These are phyloP conservation scores for Gymnoscelis rufifasciata DNA, from an alignment of 2,888 invertebrate genomes.

Conservation along the genomic window DNA sequence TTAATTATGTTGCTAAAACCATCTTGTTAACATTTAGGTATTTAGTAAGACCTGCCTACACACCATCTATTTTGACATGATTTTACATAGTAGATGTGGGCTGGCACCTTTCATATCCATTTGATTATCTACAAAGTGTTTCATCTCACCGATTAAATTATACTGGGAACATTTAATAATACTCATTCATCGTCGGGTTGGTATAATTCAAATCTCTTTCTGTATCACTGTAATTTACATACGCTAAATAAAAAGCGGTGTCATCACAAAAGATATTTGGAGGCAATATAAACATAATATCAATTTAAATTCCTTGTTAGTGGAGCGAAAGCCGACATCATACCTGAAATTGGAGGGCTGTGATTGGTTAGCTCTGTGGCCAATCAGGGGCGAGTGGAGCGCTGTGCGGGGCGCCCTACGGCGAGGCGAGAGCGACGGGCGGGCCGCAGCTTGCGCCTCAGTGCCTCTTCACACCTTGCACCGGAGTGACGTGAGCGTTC, in stretches of 20 bases:
- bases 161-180: conserved; percentile 60
- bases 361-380: conserved; percentile 51
- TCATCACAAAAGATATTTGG: conserved; percentile 80
- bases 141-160: conserved; percentile 50
- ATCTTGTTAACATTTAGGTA: conserved; percentile 22
- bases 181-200: conserved; percentile 65
- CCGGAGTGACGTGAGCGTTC: conserved; percentile 62
- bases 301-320: conserved; percentile 80
- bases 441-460: conserved; percentile 60
- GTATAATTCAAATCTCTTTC: conserved; percentile 76
- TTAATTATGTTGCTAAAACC: no score
- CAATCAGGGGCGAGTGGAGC: conserved; percentile 43
- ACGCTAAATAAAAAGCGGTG: conserved; percentile 79
- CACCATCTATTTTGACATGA: conserved; percentile 19
- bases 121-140: conserved; percentile 34
- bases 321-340: conserved; percentile 79
- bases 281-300: conserved; percentile 80
- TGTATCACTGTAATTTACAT: conserved; percentile 77
- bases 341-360: conserved; percentile 56
- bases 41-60: conserved; percentile 12
- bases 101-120: conserved; percentile 24
- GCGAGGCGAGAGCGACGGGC: conserved; percentile 47
- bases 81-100: conserved; percentile 22
- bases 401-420: conserved; percentile 36
- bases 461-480: conserved; percentile 67